phyloP scores from a whole-genome alignment of 2,888 invertebrate species.

The Amiota minor region DNA sequence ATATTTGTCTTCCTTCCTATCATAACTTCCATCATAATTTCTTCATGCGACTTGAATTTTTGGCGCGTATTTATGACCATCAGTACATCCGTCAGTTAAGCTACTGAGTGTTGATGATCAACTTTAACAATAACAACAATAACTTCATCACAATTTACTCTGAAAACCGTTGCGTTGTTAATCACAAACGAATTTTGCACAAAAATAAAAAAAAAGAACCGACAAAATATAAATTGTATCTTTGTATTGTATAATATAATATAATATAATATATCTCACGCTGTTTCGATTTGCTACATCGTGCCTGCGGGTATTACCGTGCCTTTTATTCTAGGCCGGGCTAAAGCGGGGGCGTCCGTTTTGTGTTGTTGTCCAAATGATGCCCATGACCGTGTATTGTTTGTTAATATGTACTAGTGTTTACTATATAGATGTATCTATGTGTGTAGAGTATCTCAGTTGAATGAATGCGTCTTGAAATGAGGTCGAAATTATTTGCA shows the following conservation, averaged over 20 bases:
- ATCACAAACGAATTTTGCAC: not conserved
- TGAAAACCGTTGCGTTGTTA: too few relatives aligned
- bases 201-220: constrained; percentile 1
- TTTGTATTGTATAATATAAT: too few relatives aligned
- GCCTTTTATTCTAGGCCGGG: constrained; percentile 26
- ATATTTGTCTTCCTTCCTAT: too few relatives aligned
- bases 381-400: constrained; percentile 58
- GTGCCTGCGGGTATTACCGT: constrained; percentile 33
- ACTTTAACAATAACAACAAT: not conserved
- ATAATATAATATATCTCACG: constrained; percentile 58
- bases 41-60: too few relatives aligned
- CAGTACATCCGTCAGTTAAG: not conserved
- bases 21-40: too few relatives aligned
- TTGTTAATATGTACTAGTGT: too few relatives aligned
- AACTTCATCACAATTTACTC: not conserved
- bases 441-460: constrained; percentile 44
- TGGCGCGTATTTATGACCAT: not conserved
- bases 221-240: not conserved
- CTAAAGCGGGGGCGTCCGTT: constrained; percentile 12
- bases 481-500: constrained; percentile 69
- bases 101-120: not conserved
- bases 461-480: constrained; percentile 41
- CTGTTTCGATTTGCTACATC: constrained; percentile 46
- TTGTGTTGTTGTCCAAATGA: constrained; percentile 46
- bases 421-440: too few relatives aligned